Conservation (phyloP, 2,888 invertebrate species). For the Aspidiotus rigidus region DNA sequence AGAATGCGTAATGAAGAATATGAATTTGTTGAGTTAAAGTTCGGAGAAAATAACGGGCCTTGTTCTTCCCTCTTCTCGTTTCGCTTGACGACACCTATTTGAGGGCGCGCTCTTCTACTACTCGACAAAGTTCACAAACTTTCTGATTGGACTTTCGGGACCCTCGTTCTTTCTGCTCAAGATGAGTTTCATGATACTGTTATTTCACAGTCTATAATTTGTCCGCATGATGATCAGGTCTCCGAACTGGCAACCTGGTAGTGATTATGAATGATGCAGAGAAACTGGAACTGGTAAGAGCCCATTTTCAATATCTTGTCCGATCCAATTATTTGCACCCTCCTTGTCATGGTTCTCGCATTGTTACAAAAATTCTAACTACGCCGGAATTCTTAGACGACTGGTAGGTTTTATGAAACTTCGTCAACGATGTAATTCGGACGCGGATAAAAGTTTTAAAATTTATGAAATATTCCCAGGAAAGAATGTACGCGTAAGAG, state of each 20-base stretch:
- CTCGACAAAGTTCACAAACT: too few species aligned
- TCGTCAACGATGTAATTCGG: too few species aligned
- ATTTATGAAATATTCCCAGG: constrained; percentile 49
- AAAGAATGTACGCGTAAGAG: constrained; percentile 71
- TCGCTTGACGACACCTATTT: too few species aligned
- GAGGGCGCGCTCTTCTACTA: too few species aligned
- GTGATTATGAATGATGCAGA: constrained; percentile 60
- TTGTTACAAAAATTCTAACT: constrained; percentile 75
- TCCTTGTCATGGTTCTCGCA: constrained; percentile 86
- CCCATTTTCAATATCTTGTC: constrained; percentile 78
- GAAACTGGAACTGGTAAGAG: constrained; percentile 59
- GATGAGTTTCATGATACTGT: too few species aligned
- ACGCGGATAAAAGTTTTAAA: neutral
- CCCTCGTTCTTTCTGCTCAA: too few species aligned
- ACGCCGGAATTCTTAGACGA: constrained; percentile 64
- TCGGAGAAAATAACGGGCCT: too few species aligned
- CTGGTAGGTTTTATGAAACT: constrained; percentile 54
- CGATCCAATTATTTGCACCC: constrained; percentile 95
- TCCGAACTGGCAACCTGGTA: constrained; percentile 76
- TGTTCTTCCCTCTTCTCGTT: too few species aligned
- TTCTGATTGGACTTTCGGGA: too few species aligned
- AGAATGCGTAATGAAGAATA: too few species aligned
- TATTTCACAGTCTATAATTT: too few species aligned
- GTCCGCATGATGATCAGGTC: constrained; percentile 59
- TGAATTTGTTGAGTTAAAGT: too few species aligned